phyloP scores from a whole-genome alignment of 2,797 vertebrate species.

The Macrochelys suwanniensis region DNA sequence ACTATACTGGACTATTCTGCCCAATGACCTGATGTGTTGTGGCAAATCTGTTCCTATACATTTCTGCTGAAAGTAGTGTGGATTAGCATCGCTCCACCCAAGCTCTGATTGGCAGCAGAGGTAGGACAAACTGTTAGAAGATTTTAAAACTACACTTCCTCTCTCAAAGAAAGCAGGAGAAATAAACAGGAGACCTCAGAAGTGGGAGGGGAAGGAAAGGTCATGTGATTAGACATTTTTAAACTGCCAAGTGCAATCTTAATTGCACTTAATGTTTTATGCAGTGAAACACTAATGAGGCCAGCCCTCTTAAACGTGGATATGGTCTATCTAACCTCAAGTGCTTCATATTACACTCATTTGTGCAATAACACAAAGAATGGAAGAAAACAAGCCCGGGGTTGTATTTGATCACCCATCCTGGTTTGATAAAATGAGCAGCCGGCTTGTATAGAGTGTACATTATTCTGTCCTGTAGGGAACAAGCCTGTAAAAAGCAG shows the following conservation, averaged over 20 bases:
- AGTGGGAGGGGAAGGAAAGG: background rate
- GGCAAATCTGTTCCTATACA: constrained; percentile 21
- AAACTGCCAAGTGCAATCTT: constrained; percentile 25
- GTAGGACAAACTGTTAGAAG: background rate
- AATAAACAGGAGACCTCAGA: background rate
- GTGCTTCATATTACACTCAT: constrained; percentile 49
- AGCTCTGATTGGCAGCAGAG: background rate
- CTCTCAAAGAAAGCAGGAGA: background rate
- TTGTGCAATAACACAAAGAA: background rate
- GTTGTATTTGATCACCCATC: constrained; percentile 33
- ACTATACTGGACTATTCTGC: background rate
- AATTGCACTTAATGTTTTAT: constrained; percentile 61
- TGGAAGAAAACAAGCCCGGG: background rate
- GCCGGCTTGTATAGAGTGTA: constrained; percentile 39
- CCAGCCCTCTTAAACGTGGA: constrained; percentile 41
- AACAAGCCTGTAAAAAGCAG: constrained; percentile 17
- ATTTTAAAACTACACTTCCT: background rate
- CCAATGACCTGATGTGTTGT: background rate
- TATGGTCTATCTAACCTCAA: constrained; percentile 39
- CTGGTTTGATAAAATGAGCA: constrained; percentile 21
- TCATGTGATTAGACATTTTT: constrained; percentile 46
- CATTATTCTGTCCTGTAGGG: background rate
- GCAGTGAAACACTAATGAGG: constrained; percentile 57
- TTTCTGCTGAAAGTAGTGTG: background rate
- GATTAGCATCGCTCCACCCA: background rate